Evolutionary conservation across 2,113 vertebrate species (phyloP).

Genomic region (Platysteira castanea): DNA sequence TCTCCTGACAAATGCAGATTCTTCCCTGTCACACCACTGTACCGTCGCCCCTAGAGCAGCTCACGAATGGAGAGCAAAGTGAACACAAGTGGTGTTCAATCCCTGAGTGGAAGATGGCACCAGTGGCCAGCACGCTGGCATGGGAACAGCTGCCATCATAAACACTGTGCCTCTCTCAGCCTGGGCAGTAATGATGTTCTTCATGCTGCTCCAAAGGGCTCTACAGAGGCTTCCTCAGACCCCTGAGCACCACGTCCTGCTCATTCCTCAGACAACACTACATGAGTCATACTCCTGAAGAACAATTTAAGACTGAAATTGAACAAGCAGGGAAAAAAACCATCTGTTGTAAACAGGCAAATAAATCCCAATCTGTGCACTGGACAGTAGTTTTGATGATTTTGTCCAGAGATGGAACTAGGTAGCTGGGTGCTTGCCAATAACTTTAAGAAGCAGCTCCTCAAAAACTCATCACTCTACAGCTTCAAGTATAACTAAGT

Average conservation of each 20-base stretch:
- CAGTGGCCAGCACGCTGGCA: not conserved
- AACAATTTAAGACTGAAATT: not conserved
- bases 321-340: not conserved
- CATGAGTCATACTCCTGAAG: not conserved
- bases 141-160: not conserved
- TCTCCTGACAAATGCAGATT: not conserved
- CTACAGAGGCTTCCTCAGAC: not conserved
- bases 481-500: not conserved
- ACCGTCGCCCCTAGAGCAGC: not conserved
- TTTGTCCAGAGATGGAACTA: not conserved
- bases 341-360: not conserved
- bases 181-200: not conserved
- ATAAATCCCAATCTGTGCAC: not conserved
- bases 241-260: not conserved
- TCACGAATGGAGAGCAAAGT: fast-evolving
- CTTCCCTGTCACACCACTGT: not conserved
- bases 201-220: not conserved
- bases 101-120: not conserved
- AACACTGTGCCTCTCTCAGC: not conserved
- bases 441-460: not conserved
- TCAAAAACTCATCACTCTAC: not conserved
- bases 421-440: not conserved
- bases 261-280: not conserved
- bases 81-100: not conserved
- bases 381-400: not conserved